Evolutionary conservation across 2,888 invertebrate species (phyloP), one percentile per base, ranked within the genome.

Genomic region (Hanleya hanleyi): DNA sequence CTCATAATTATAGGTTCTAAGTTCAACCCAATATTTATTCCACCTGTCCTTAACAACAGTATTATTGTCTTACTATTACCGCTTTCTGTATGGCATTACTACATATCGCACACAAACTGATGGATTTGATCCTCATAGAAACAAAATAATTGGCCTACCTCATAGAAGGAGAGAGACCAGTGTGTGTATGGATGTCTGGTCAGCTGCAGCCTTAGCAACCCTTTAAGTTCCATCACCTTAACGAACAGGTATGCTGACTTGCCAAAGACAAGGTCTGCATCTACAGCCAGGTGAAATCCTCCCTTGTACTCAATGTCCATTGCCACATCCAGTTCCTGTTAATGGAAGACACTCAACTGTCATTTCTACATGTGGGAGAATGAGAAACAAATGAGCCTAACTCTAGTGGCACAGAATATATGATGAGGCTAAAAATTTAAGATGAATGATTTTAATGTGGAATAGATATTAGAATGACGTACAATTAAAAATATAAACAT

Each of bases 91-190:
- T n/a, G 32, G 70, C 51, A 7, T 15, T 18, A 74, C 47, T 15
- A 22, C 37, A 26, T 37, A 73, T 36, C n/a, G 7, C 15, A 38
- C 33, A 6, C n/a, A 71, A 70, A 12, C 49, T 26, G 18, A 7
- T 18, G n/a, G 1, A 47, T 15, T 18, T 22, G 36, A 71, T 29
- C 12, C 22, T n/a, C 7, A 51, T 22, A 51, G 26, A 51, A 12
- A 51, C 15, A 18, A n/a, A 51, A 6, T 51, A n/a, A 18, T 6
- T 9, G 35, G 49, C 77, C 71, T 71, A 90, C 90, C 81, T 94
- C 93, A 85, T 95, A 94, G 90, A 98, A 98, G 78, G 96, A 95
- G 76, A 97, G 93, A 0, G 96, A 96, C 97, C 97, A 98, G 88
- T 98, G 97, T 0, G 97, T 97, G 91, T 96, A 98, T 0, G 98